A percentile compares a stretch with the other conserved stretches of the same genome.
Conservation (phyloP, 1,140 invertebrate species). For the Ostrea denselamellosa region DNA sequence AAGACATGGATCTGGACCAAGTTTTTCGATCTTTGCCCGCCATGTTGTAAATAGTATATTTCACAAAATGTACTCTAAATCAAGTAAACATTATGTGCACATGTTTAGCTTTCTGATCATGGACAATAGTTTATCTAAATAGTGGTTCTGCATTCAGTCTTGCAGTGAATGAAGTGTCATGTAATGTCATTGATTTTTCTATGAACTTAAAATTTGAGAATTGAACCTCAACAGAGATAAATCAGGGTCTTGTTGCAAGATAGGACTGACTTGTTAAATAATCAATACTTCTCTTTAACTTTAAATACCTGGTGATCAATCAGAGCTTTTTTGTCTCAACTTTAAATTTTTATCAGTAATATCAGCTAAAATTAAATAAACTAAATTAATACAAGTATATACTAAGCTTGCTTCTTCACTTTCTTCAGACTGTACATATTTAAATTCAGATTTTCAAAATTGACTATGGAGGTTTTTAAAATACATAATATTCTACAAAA, state of each 20-base stretch:
- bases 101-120: background rate
- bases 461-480: too few species aligned
- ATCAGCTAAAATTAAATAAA: background rate
- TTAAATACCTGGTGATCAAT: background rate
- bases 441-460: too few species aligned
- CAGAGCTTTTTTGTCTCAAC: background rate
- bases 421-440: too few species aligned
- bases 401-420: too few species aligned
- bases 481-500: too few species aligned
- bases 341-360: background rate
- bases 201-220: background rate
- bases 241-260: background rate
- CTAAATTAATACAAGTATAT: too few species aligned
- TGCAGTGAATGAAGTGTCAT: background rate
- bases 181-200: background rate
- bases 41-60: background rate
- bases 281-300: background rate
- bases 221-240: background rate
- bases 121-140: too few species aligned
- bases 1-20: background rate
- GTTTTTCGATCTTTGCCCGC: background rate
- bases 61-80: background rate
- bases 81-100: background rate
- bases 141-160: background rate
- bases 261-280: background rate